These are phyloP conservation scores for Lithobates pipiens DNA, from an alignment of 2,797 vertebrate species.

Conservation along the genomic window DNA sequence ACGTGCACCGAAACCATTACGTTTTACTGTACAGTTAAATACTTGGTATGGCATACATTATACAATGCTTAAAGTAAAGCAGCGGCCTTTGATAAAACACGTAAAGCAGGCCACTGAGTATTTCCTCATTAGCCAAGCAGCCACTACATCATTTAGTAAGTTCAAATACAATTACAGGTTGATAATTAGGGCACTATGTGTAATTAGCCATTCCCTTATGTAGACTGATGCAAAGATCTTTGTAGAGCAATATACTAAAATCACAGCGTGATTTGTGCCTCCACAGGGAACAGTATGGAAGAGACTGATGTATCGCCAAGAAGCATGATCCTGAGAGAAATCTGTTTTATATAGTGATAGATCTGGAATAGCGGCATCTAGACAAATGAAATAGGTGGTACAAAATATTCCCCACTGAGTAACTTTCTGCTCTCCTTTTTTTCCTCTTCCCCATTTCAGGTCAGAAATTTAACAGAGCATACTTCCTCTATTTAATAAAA, in stretches of 20 bases:
- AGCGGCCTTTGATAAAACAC: background rate
- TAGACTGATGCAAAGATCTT: slow-evolving; percentile 33
- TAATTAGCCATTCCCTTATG: slow-evolving; percentile 36
- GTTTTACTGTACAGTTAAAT: background rate
- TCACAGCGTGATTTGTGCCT: slow-evolving; percentile 31
- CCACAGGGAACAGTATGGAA: background rate
- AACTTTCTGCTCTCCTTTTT: slow-evolving; percentile 17
- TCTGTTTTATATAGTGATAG: slow-evolving; percentile 42
- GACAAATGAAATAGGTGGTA: slow-evolving; percentile 41
- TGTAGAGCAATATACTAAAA: slow-evolving; percentile 37
- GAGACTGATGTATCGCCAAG: slow-evolving; percentile 37
- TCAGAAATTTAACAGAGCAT: slow-evolving; percentile 50
- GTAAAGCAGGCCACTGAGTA: background rate
- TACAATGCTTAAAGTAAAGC: background rate
- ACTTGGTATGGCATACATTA: background rate
- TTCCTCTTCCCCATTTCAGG: slow-evolving; percentile 34
- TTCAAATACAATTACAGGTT: slow-evolving; percentile 50
- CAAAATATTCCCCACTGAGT: slow-evolving; percentile 46
- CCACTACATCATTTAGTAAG: slow-evolving; percentile 23
- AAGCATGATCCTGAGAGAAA: slow-evolving; percentile 32
- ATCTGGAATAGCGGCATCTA: slow-evolving; percentile 34
- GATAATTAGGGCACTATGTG: slow-evolving; percentile 45
- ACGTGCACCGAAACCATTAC: background rate
- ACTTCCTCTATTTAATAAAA: slow-evolving; percentile 28
- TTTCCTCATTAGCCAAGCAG: background rate